These are phyloP conservation scores for Listronotus bonariensis DNA, from an alignment of 1,140 invertebrate species.

Conservation along the genomic window DNA sequence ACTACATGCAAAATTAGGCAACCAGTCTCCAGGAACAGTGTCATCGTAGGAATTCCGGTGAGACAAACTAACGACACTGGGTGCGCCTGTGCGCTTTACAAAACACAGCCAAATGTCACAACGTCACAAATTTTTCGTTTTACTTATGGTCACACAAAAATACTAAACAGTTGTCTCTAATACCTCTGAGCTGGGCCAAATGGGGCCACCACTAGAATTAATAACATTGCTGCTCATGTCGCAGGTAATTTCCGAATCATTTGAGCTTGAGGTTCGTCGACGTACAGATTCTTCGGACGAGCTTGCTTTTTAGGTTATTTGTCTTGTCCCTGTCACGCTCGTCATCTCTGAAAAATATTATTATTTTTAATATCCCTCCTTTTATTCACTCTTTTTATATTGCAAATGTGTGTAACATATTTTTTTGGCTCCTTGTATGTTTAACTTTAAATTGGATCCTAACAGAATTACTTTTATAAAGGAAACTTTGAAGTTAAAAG, in stretches of 20 bases:
- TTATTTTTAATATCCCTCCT: too few relatives aligned
- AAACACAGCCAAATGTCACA: slow-evolving; percentile 26
- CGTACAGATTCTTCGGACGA: slow-evolving; percentile 67
- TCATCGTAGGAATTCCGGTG: background rate
- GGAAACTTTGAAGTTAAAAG: too few relatives aligned
- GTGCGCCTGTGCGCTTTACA: slow-evolving; percentile 9
- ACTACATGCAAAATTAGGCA: slow-evolving; percentile 21
- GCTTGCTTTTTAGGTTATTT: slow-evolving; percentile 62
- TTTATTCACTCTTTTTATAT: too few relatives aligned
- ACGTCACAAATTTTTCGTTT: slow-evolving; percentile 23
- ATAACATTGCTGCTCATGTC: slow-evolving; percentile 11
- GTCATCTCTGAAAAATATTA: slow-evolving; percentile 61
- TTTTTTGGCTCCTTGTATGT: too few relatives aligned
- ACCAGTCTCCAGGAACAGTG: slow-evolving; percentile 9
- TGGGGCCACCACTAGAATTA: slow-evolving; percentile 12
- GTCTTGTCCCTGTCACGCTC: slow-evolving; percentile 64
- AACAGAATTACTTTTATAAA: too few relatives aligned
- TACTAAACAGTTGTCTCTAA: slow-evolving; percentile 56
- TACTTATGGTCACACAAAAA: slow-evolving; percentile 17
- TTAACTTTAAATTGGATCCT: too few relatives aligned
- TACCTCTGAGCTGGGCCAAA: slow-evolving; percentile 50
- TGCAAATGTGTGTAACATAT: too few relatives aligned
- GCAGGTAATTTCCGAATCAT: slow-evolving; percentile 56
- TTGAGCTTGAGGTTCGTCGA: slow-evolving; percentile 64
- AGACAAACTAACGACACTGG: background rate